Evolutionary conservation across 1,140 invertebrate species (phyloP).

Genomic region (Drosophila repleta): DNA sequence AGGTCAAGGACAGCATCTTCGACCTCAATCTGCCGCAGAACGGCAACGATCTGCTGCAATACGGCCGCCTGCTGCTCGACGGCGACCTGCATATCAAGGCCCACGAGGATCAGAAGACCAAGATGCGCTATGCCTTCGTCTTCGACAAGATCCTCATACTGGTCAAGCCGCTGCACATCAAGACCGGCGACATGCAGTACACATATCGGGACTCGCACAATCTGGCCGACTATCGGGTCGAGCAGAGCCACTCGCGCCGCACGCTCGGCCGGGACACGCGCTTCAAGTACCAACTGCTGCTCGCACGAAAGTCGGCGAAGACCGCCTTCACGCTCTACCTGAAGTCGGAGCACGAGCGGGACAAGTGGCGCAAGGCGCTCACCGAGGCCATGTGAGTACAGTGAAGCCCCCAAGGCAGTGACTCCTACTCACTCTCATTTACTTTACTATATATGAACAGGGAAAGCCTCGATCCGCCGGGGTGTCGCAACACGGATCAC

Average conservation of each 20-base stretch:
- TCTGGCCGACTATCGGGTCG: conserved; percentile 93
- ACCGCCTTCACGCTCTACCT: conserved; percentile 96
- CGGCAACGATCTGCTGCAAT: conserved; percentile 92
- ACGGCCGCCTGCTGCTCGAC: conserved; percentile 95
- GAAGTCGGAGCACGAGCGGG: conserved; percentile 93
- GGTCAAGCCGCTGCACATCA: conserved; percentile 94
- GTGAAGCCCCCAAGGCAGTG: background rate
- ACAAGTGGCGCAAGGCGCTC: conserved; percentile 96
- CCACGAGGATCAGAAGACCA: conserved; percentile 94
- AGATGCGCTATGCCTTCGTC: conserved; percentile 96
- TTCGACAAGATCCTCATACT: conserved; percentile 98
- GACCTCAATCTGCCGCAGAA: conserved; percentile 91
- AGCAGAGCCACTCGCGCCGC: conserved; percentile 88
- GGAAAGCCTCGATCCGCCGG: conserved; percentile 94
- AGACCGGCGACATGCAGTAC: conserved; percentile 92
- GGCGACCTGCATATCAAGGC: conserved; percentile 96
- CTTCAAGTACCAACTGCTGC: conserved; percentile 92
- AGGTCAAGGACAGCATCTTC: conserved; percentile 93
- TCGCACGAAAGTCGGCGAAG: conserved; percentile 92
- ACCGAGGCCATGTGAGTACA: conserved; percentile 94
- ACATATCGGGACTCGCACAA: conserved; percentile 94
- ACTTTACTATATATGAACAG: conserved; percentile 83
- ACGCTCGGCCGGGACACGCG: conserved; percentile 88
- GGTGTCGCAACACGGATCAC: conserved; percentile 91
- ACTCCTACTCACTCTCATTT: background rate